A percentile compares a stretch with the other conserved stretches of the same genome.
Evolutionary conservation across 1,140 invertebrate species (phyloP).

Genomic region (Samia ricini): DNA sequence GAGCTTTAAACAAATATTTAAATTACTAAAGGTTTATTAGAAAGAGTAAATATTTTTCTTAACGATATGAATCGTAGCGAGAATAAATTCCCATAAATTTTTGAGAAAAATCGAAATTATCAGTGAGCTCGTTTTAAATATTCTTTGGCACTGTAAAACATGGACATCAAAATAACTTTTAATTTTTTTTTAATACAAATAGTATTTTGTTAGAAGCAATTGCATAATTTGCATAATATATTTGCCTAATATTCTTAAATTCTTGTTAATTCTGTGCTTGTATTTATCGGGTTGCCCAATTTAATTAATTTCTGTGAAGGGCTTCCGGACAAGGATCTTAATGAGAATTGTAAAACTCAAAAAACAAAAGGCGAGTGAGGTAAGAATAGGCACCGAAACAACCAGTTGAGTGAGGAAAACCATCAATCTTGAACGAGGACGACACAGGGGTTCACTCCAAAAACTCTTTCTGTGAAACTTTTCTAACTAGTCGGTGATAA

Average conservation of each 20-base stretch:
- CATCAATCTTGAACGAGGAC: conserved; percentile 59
- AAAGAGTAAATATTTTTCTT: neutral
- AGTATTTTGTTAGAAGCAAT: no score
- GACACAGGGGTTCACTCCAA: conserved; percentile 49
- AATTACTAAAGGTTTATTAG: neutral
- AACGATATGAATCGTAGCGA: neutral
- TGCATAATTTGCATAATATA: no score
- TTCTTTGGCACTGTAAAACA: no score
- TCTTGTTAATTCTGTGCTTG: neutral
- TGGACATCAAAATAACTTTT: no score
- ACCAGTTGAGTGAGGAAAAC: conserved; percentile 43
- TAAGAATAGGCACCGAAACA: conserved; percentile 41
- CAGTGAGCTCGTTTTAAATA: no score
- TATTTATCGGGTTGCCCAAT: conserved; percentile 6
- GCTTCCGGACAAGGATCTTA: conserved; percentile 29
- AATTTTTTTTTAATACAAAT: no score
- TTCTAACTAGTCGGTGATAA: conserved; percentile 52
- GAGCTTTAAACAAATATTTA: neutral
- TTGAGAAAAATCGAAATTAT: no score
- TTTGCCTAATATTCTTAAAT: no score
- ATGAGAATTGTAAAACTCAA: conserved; percentile 44
- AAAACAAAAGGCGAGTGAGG: conserved; percentile 41
- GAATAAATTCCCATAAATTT: no score
- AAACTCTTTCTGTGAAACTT: conserved; percentile 57
- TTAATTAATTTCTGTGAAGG: conserved; percentile 14